Base-by-base conservation (phyloP, 2,888 invertebrate species). In the Hedychridium roseum region DNA sequence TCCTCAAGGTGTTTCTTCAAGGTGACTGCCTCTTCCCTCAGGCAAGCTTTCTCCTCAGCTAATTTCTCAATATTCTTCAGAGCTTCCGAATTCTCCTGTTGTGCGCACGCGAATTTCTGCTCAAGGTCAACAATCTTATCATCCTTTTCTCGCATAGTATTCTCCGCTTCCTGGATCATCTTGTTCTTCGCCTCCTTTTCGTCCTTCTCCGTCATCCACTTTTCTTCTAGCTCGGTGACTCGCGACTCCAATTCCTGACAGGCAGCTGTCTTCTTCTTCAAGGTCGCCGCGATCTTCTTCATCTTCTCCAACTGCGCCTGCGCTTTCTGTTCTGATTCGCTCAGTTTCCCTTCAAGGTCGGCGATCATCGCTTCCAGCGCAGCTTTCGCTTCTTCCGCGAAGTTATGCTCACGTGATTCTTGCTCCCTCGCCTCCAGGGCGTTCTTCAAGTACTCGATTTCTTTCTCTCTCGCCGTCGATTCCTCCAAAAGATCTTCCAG, bases 241-340 rank as follows among this genome's bases (percentile, higher is more conserved):
- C 66, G 65, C 32, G 76, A 73, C 78, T 91, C 88, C 23, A 90
- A 74, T 54, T 91, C 88, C 23, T 84, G 80, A 60, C 86, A 87
- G 54, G 86, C 82, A 1, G 81, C 72, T 0, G 85, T 82, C 69
- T 90, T 91, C 71, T 89, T 91, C 74, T 91, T 92, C 6, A 91
- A 81, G 68, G 85, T 89, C 0, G 88, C 83, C 0, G 90, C 91
- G 65, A 89, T 85, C 68, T 91, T 91, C 69, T 91, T 92, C 69
- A 91, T 82, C 76, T 90, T 91, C 45, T 91, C 90, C 42, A 88
- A 75, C 52, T 89, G 85, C 39, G 88, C 86, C 64, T 86, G 88
- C 57, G 86, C 85, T 69, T 88, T 89, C 4, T 71, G 79, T 65
- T 88, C 87, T 1, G 86, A 66, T 9, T 80, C 75, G 1, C 62